Percentiles rank a stretch among this genome's conserved stretches.
These are phyloP conservation scores for Zingel zingel DNA, from an alignment of 2,113 vertebrate genomes.

Conservation along the genomic window DNA sequence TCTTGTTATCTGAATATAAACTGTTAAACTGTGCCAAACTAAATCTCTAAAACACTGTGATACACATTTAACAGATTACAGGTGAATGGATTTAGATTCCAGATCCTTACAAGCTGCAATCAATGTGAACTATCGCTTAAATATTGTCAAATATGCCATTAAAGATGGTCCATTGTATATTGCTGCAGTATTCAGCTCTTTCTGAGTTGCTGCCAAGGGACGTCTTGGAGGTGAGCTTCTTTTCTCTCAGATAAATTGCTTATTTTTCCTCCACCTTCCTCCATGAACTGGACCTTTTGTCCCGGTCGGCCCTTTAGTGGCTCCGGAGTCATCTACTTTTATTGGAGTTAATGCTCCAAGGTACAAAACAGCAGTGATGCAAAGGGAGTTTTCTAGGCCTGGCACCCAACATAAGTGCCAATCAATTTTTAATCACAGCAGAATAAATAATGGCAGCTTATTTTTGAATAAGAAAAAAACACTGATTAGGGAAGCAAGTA, in stretches of 20 bases:
- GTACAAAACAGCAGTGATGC: conserved; percentile 57
- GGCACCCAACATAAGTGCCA: conserved; percentile 61
- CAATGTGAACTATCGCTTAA: conserved; percentile 64
- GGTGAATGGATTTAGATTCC: conserved; percentile 9
- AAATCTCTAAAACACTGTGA: background rate
- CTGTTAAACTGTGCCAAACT: background rate
- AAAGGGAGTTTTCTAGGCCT: conserved; percentile 37
- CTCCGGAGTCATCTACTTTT: conserved; percentile 78
- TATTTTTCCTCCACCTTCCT: conserved; percentile 73
- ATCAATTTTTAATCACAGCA: conserved; percentile 82
- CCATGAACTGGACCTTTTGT: conserved; percentile 73
- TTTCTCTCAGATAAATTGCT: conserved; percentile 77
- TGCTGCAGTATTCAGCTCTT: conserved; percentile 59
- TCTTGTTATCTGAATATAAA: conserved; percentile 9
- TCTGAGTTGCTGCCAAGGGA: conserved; percentile 70
- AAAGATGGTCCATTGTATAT: conserved; percentile 59
- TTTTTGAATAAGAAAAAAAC: conserved; percentile 56
- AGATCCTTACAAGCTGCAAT: conserved; percentile 39
- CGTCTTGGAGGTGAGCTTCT: conserved; percentile 71
- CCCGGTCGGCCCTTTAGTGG: conserved; percentile 54
- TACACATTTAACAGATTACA: conserved; percentile 16
- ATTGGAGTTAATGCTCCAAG: conserved; percentile 80
- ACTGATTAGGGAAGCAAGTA: conserved; percentile 21
- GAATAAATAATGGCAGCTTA: conserved; percentile 65
- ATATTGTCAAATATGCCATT: conserved; percentile 64